Percentiles rank a stretch among this genome's conserved stretches.
phyloP scores from a whole-genome alignment of 2,797 vertebrate species.

The Acanthurus leucopareius region DNA sequence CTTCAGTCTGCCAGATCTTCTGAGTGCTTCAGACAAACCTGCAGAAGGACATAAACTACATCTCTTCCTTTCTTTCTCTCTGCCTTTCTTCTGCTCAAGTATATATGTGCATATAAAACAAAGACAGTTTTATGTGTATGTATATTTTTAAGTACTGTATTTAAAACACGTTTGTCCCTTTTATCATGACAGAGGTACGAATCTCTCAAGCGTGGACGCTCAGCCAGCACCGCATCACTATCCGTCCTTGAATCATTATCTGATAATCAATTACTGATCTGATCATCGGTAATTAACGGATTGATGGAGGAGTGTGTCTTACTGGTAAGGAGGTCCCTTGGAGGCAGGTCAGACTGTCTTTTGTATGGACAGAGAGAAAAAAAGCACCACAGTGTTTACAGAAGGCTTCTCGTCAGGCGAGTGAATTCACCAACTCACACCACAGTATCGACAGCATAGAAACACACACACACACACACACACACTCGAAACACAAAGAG shows the following conservation, averaged over 20 bases:
- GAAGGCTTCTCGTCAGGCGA: constrained; percentile 15
- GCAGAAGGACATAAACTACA: constrained; percentile 59
- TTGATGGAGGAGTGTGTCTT: constrained; percentile 19
- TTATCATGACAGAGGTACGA: constrained; percentile 56
- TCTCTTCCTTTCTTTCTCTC: constrained; percentile 44
- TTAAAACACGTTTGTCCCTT: constrained; percentile 58
- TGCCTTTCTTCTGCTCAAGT: constrained; percentile 65
- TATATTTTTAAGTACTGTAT: constrained; percentile 57
- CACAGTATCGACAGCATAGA: constrained; percentile 35
- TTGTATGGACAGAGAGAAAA: constrained; percentile 6
- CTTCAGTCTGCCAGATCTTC: constrained; percentile 36
- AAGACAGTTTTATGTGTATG: constrained; percentile 71
- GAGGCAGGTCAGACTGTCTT: background rate
- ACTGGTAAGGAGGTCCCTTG: background rate
- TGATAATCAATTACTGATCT: background rate
- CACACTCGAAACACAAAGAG: constrained; percentile 50
- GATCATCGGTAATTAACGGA: constrained; percentile 2
- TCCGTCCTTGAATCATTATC: constrained; percentile 48
- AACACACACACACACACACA: constrained; percentile 44
- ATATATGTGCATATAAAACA: constrained; percentile 67
- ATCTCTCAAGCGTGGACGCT: constrained; percentile 52
- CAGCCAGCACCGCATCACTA: constrained; percentile 57
- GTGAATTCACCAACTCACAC: constrained; percentile 20
- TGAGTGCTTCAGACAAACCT: constrained; percentile 39
- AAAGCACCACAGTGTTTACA: constrained; percentile 38